These are phyloP conservation scores for Cyclina sinensis DNA, from an alignment of 1,140 invertebrate species.

Conservation along the genomic window DNA sequence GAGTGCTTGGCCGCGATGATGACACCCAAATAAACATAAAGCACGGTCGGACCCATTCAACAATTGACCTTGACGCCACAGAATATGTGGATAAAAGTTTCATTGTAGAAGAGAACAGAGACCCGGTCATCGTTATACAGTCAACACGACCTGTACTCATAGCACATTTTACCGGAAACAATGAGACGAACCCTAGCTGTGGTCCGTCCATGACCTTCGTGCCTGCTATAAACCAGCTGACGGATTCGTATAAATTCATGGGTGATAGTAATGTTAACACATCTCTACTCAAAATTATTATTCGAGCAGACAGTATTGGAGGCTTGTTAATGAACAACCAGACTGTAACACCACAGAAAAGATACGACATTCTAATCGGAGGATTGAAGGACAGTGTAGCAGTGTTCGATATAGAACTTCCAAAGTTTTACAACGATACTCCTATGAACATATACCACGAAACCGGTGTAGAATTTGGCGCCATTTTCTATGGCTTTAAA, in stretches of 20 bases:
- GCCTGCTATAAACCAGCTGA: constrained; percentile 30
- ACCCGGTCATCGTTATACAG: neutral
- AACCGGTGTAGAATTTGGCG: constrained; percentile 15
- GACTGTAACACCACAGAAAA: neutral
- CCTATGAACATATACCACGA: neutral
- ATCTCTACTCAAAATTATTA: constrained; percentile 13
- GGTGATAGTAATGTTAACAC: neutral
- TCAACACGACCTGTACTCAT: constrained; percentile 3
- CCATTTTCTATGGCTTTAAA: constrained; percentile 42
- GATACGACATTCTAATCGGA: neutral
- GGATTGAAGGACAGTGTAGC: neutral
- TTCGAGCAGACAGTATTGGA: neutral
- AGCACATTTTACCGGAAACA: constrained; percentile 21
- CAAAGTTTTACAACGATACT: neutral
- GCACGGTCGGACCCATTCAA: neutral
- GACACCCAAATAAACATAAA: neutral
- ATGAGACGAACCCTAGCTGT: neutral
- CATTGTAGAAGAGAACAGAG: neutral
- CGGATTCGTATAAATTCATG: neutral
- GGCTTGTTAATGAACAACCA: constrained; percentile 35
- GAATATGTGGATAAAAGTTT: neutral
- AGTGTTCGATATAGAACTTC: neutral
- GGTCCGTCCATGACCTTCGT: constrained; percentile 36
- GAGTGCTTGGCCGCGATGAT: constrained; percentile 40
- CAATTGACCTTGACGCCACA: neutral